These are phyloP conservation scores for Pagrus major DNA, from an alignment of 2,113 vertebrate species.

Conservation along the genomic window DNA sequence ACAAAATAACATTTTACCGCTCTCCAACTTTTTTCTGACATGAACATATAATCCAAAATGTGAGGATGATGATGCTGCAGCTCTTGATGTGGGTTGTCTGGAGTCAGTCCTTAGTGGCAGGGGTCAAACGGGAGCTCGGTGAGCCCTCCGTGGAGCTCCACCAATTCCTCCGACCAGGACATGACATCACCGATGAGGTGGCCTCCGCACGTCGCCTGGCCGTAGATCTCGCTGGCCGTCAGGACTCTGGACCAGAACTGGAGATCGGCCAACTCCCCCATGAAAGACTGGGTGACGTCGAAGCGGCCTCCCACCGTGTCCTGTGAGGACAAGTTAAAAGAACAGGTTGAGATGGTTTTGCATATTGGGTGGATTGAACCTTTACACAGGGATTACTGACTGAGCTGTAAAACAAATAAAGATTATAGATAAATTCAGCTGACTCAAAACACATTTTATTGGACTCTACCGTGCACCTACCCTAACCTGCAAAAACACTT, in stretches of 20 bases:
- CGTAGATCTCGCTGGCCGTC: constrained; percentile 81
- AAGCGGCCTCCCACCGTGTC: constrained; percentile 86
- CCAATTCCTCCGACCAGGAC: constrained; percentile 81
- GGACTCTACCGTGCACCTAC: too few relatives aligned
- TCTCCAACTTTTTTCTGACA: neutral
- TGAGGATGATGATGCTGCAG: neutral
- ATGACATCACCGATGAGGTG: constrained; percentile 84
- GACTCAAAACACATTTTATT: too few relatives aligned
- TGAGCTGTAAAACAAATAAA: too few relatives aligned
- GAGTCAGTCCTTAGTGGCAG: constrained; percentile 75
- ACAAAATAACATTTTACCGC: neutral
- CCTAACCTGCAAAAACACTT: too few relatives aligned
- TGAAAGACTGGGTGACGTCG: constrained; percentile 87
- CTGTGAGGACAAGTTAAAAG: constrained; percentile 63
- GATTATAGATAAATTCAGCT: too few relatives aligned
- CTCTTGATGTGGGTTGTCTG: neutral
- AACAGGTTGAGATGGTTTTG: too few relatives aligned
- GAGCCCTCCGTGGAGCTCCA: constrained; percentile 87
- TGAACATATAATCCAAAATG: neutral
- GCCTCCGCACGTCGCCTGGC: constrained; percentile 81
- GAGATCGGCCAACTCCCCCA: constrained; percentile 86
- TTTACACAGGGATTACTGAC: too few relatives aligned
- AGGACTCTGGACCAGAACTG: constrained; percentile 88
- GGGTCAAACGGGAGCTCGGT: constrained; percentile 83
- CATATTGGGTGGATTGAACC: neutral